These are phyloP conservation scores for Dysmachus trigonus DNA, from an alignment of 2,888 invertebrate genomes.

Conservation along the genomic window DNA sequence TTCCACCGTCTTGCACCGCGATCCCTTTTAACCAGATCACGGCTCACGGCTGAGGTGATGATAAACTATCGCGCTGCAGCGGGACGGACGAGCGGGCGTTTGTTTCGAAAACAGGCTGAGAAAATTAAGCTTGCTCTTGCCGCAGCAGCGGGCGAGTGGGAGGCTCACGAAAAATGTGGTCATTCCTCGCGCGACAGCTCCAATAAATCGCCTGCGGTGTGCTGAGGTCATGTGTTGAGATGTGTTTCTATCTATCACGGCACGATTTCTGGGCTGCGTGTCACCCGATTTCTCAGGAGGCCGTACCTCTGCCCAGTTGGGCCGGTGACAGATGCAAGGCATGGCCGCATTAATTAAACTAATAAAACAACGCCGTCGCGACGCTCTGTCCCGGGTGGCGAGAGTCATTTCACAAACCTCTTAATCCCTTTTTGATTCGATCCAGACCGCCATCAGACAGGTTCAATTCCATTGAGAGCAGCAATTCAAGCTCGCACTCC, in stretches of 20 bases:
- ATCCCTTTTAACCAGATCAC: neutral
- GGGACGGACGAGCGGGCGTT: neutral
- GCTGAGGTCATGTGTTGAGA: slow-evolving; percentile 21
- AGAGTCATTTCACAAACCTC: neutral
- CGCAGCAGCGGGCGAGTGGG: neutral
- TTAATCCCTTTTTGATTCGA: neutral
- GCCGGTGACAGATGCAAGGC: neutral
- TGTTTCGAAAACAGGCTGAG: neutral
- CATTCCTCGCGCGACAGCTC: slow-evolving; percentile 20
- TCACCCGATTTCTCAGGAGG: neutral
- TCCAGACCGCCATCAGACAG: neutral
- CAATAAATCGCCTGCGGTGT: slow-evolving; percentile 11
- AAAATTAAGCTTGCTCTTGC: neutral
- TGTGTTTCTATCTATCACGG: neutral
- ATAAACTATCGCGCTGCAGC: slow-evolving; percentile 5
- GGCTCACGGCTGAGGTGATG: slow-evolving; percentile 26
- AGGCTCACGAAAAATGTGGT: slow-evolving; percentile 10
- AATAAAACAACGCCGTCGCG: neutral
- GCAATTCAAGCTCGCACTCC: neutral
- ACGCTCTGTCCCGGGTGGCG: neutral
- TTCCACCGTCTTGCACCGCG: neutral
- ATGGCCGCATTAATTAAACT: neutral
- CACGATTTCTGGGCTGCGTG: neutral
- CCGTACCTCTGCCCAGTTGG: neutral
- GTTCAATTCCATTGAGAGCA: neutral